These are phyloP conservation scores for Erynnis tages DNA, from an alignment of 2,888 invertebrate species.

Conservation along the genomic window DNA sequence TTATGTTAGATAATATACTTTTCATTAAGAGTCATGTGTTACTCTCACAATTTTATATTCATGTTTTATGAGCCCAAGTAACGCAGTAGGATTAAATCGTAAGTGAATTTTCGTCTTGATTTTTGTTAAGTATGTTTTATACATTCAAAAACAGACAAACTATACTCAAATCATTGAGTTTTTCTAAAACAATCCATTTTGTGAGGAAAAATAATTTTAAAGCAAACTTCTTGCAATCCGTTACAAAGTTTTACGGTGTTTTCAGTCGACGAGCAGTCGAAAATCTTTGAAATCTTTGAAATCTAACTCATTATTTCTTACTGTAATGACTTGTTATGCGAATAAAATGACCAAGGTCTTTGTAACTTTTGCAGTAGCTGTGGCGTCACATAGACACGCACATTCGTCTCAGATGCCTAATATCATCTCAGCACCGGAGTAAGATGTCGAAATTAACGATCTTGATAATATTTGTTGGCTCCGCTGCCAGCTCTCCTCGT, in stretches of 20 bases:
- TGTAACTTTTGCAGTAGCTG: neutral
- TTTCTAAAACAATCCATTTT: too few relatives aligned
- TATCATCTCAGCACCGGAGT: constrained; percentile 54
- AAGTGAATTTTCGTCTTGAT: constrained; percentile 5
- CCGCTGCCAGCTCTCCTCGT: constrained; percentile 67
- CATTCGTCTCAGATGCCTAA: constrained; percentile 54
- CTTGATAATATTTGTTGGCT: constrained; percentile 80
- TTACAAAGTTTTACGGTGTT: too few relatives aligned
- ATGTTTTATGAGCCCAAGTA: constrained; percentile 56
- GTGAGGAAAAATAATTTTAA: too few relatives aligned
- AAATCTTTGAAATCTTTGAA: too few relatives aligned
- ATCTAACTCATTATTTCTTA: too few relatives aligned
- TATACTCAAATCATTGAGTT: neutral
- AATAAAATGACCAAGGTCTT: neutral
- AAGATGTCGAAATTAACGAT: constrained; percentile 78
- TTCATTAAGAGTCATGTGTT: constrained; percentile 73
- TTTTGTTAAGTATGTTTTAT: neutral
- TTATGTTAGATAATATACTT: constrained; percentile 76
- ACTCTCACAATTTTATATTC: constrained; percentile 63
- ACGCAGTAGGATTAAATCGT: constrained; percentile 51
- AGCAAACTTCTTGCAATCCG: too few relatives aligned
- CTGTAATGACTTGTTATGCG: too few relatives aligned
- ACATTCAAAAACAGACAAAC: neutral
- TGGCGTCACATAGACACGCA: constrained; percentile 44
- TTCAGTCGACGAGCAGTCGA: too few relatives aligned